Conservation (phyloP, 2,797 vertebrate genomes). For the Apodemus agrarius region DNA sequence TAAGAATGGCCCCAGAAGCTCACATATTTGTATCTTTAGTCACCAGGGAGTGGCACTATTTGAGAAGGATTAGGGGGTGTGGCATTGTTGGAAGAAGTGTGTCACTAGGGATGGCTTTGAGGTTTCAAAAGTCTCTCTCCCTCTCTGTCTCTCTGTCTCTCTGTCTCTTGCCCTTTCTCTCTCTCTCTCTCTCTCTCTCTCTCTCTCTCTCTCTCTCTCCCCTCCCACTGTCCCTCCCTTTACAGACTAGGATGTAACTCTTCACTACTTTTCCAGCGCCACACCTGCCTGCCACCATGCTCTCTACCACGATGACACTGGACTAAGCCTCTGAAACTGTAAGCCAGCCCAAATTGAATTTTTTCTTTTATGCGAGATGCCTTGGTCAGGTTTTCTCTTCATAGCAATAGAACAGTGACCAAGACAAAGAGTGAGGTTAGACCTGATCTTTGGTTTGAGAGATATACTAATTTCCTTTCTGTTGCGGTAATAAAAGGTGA, state of each 20-base stretch:
- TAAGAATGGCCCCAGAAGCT: background rate
- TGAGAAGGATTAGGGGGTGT: background rate
- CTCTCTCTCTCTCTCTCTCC: too few species aligned
- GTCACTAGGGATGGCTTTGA: background rate
- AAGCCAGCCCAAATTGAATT: too few species aligned
- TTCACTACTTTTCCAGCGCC: background rate
- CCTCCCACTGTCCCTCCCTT: background rate
- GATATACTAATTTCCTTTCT: background rate
- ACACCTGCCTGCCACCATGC: background rate
- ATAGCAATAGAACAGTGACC: too few species aligned
- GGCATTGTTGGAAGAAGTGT: background rate
- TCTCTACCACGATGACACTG: background rate
- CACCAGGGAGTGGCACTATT: background rate
- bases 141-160: background rate
- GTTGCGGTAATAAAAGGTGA: background rate
- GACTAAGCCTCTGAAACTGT: background rate
- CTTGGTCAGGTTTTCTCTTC: background rate
- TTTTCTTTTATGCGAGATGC: background rate
- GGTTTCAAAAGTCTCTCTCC: background rate
- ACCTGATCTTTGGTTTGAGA: background rate
- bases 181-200: background rate
- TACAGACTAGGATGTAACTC: background rate
- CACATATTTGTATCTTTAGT: background rate
- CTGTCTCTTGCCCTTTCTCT: background rate
- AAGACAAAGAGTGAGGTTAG: background rate